Percentiles rank a stretch among this genome's conserved stretches.
Evolutionary conservation across 1,140 invertebrate species (phyloP).

Genomic region (Chrysopa pallens): DNA sequence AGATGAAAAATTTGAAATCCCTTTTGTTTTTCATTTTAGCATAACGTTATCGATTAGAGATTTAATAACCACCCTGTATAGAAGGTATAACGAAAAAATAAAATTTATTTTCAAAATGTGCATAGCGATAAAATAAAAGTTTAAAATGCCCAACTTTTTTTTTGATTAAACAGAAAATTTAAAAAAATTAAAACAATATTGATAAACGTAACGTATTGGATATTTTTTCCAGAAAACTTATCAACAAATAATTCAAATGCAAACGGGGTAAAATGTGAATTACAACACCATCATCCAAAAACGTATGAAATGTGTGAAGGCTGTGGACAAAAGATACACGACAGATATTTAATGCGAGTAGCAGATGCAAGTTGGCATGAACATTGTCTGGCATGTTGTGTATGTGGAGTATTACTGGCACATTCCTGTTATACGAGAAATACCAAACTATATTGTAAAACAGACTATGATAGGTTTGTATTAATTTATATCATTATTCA

Average conservation of each 20-base stretch:
- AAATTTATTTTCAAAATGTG: no score
- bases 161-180: no score
- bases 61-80: no score
- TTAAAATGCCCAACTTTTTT: no score
- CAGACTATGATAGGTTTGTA: conserved; percentile 76
- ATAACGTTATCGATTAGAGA: no score
- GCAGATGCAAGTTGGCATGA: conserved; percentile 87
- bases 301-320: conserved; percentile 64
- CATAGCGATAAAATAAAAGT: no score
- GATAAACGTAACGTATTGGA: no score
- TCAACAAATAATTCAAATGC: neutral
- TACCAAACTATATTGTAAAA: conserved; percentile 86
- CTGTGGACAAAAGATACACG: conserved; percentile 80
- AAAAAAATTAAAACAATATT: no score
- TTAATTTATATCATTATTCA: no score
- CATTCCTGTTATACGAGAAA: conserved; percentile 84
- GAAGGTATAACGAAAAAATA: no score
- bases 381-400: conserved; percentile 75
- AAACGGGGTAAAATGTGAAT: conserved; percentile 13
- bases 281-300: conserved; percentile 45
- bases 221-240: neutral
- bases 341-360: conserved; percentile 83
- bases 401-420: conserved; percentile 68
- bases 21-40: no score
- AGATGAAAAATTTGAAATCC: no score